Conservation (phyloP, 1,140 invertebrate species). For the Episyrphus balteatus region DNA sequence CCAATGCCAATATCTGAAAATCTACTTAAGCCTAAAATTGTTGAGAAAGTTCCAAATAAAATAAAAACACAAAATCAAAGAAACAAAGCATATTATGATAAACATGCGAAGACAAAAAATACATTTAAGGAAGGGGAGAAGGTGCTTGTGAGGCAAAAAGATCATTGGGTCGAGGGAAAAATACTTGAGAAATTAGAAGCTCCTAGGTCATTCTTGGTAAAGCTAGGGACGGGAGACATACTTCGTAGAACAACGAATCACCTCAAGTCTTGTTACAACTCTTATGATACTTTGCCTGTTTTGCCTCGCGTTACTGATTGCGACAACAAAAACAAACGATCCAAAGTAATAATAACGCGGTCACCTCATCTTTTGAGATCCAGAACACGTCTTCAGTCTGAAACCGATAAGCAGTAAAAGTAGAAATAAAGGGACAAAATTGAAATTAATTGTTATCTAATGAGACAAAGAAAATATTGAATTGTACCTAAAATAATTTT, state of each 20-base stretch:
- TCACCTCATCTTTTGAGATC: too few species aligned
- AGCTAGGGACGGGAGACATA: background rate
- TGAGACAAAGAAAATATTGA: too few species aligned
- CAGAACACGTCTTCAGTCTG: too few species aligned
- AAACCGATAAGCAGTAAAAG: too few species aligned
- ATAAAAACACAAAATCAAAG: background rate
- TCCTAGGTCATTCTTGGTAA: background rate
- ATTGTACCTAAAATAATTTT: too few species aligned
- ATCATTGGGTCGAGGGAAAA: background rate
- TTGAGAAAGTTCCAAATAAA: background rate
- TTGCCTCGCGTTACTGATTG: too few species aligned
- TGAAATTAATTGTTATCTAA: too few species aligned
- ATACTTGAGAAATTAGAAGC: background rate
- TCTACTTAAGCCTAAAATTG: background rate
- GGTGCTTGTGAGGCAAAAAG: background rate
- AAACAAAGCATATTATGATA: background rate
- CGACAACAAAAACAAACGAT: too few species aligned
- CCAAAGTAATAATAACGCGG: too few species aligned
- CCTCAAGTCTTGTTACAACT: background rate
- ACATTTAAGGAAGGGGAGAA: background rate
- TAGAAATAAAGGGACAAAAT: too few species aligned
- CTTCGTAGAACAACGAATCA: background rate
- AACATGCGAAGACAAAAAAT: background rate
- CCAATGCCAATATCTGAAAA: slow-evolving; percentile 5
- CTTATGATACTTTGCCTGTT: too few species aligned